Percentiles rank a stretch among this genome's conserved stretches.
phyloP scores from a whole-genome alignment of 2,888 invertebrate genomes.

The Sthenelais limicola region DNA sequence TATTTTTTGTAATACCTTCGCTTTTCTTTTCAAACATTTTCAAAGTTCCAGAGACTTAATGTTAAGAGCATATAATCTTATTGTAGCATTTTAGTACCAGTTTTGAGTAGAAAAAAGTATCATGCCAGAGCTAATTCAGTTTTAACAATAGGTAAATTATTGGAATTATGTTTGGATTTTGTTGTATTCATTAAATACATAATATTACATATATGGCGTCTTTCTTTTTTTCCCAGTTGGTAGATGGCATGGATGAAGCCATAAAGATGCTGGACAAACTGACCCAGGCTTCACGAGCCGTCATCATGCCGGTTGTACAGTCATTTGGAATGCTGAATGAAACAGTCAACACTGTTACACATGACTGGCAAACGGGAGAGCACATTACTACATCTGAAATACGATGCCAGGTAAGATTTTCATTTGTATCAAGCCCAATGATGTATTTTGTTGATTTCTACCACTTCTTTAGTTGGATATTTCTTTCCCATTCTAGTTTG shows the following conservation, averaged over 20 bases:
- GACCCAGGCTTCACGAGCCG: background rate
- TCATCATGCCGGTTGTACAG: conserved; percentile 33
- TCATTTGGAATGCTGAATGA: conserved; percentile 37
- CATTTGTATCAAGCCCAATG: background rate
- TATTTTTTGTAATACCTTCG: no score
- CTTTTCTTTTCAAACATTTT: no score
- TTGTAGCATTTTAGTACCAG: no score
- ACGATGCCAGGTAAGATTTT: conserved; percentile 6
- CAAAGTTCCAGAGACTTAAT: no score
- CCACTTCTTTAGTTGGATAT: no score
- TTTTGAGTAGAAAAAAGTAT: no score
- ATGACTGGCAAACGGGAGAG: conserved; percentile 38
- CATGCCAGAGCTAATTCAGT: no score
- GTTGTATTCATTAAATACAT: no score
- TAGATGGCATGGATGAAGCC: conserved; percentile 22
- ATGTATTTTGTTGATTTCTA: background rate
- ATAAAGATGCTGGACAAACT: conserved; percentile 32
- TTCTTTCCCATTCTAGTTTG: background rate
- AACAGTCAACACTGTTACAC: conserved; percentile 8
- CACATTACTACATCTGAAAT: conserved; percentile 16
- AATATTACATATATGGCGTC: no score
- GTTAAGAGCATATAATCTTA: no score
- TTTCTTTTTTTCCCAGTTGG: conserved; percentile 2
- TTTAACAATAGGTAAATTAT: no score
- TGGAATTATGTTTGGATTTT: no score